phyloP scores from a whole-genome alignment of 1,140 invertebrate species.

The Bathynomus jamesi region DNA sequence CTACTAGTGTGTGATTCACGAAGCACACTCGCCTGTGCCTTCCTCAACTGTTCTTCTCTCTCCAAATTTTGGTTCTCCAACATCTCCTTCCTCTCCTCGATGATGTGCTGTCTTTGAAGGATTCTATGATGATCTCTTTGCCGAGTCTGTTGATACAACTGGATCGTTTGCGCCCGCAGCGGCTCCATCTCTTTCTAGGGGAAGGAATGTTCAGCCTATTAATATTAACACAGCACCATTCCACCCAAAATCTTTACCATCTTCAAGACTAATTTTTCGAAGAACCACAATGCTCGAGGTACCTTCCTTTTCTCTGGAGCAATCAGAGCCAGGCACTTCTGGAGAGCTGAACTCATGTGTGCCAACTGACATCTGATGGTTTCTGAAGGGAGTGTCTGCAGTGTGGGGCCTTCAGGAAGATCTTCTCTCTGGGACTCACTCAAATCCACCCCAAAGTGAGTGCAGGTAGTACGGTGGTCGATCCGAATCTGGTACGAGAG shows the following conservation, averaged over 20 bases:
- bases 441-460: slow-evolving; percentile 88
- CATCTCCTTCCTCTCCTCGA: slow-evolving; percentile 91
- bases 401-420: slow-evolving; percentile 80
- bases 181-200: slow-evolving; percentile 64
- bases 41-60: slow-evolving; percentile 43
- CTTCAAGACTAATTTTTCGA: background rate
- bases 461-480: slow-evolving; percentile 68
- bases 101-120: slow-evolving; percentile 83
- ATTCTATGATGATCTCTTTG: slow-evolving; percentile 78
- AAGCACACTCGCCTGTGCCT: slow-evolving; percentile 33
- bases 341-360: slow-evolving; percentile 75
- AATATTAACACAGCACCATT: background rate
- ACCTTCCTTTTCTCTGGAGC: slow-evolving; percentile 66
- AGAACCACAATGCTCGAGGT: too few species aligned
- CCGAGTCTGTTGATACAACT: slow-evolving; percentile 77
- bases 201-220: too few species aligned
- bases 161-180: slow-evolving; percentile 63
- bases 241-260: background rate
- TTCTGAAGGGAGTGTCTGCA: slow-evolving; percentile 74
- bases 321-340: slow-evolving; percentile 67
- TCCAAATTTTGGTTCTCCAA: slow-evolving; percentile 85
- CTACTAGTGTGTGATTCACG: too few species aligned
- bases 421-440: slow-evolving; percentile 87
- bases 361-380: slow-evolving; percentile 89
- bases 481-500: slow-evolving; percentile 53